Base-by-base conservation (phyloP, 2,113 vertebrate species). In the Phylloscopus trochilus region DNA sequence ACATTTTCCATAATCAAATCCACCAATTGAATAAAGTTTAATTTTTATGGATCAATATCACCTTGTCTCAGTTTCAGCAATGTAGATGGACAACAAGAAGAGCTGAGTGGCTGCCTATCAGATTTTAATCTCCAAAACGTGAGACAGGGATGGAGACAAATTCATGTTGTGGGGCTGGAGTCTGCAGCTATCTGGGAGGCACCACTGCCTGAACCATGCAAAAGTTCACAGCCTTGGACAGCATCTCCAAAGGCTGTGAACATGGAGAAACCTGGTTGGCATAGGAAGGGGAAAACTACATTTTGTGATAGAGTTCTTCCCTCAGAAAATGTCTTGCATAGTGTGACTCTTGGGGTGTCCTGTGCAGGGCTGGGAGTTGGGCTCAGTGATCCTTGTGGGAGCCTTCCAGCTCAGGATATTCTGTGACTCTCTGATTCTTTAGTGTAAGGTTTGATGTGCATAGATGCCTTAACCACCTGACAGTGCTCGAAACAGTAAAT, bases 1-100 rank as follows among this genome's bases (percentile, higher is more conserved):
- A 90, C 74, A 72, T 97, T 96, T 96, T 39, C 91, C 30, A 28
- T 91, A 93, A 96, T 93, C 83, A 43, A 31, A 87, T 95, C 73
- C 86, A 75, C 49, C 72, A 92, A 56, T 11, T 73, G 87, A 95
- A 83, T 87, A 92, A 89, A 94, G 77, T 82, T 87, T 79, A 39
- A 74, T 94, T 93, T 92, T 86, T 91, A n/a, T 81, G 72, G 83
- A 96, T 95, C 93, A 39, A 80, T 96, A 92, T 79, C 80, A 82
- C 85, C 95, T 95, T 95, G 93, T 91, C 90, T 97, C 93, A n/a
- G 60, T 96, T 96, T 96, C 91, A 74, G 58, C 92, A 95, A 90
- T 58, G 49, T 64, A 76, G 84, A 78, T 59, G 59, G 74, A 87
- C 62, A 87, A 73, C 75, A 20, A 19, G 46, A 81, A 83, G 33